phyloP scores from a whole-genome alignment of 2,888 invertebrate genomes.

The Ecdyonurus torrentis region DNA sequence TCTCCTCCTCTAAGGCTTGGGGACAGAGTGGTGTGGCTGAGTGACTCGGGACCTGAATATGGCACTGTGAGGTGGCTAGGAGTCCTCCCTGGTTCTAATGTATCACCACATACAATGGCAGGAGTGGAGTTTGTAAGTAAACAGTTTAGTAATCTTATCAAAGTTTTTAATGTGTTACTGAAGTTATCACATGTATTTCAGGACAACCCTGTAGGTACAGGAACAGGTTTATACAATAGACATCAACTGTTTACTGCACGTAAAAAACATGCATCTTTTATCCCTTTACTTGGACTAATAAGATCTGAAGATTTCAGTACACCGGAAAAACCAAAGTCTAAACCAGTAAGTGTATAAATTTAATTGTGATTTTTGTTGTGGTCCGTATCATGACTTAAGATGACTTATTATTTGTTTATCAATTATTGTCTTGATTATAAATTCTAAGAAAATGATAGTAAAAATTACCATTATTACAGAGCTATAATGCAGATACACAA shows the following conservation, averaged over 20 bases:
- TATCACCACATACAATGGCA: constrained; percentile 21
- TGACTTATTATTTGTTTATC: too few species aligned
- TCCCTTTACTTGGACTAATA: neutral
- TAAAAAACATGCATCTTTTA: constrained; percentile 1
- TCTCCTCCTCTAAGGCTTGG: constrained; percentile 19
- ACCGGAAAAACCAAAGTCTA: neutral
- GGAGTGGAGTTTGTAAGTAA: constrained; percentile 33
- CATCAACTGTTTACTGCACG: neutral
- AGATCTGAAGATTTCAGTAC: neutral
- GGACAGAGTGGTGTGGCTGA: constrained; percentile 29
- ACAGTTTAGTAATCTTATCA: neutral
- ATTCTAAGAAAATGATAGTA: too few species aligned
- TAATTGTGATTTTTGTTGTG: too few species aligned
- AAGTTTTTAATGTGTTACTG: neutral
- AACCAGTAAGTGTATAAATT: neutral
- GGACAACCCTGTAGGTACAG: constrained; percentile 1
- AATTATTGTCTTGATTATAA: too few species aligned
- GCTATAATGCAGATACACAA: too few species aligned
- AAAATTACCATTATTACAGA: too few species aligned
- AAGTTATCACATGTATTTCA: neutral
- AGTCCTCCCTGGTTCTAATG: constrained; percentile 21
- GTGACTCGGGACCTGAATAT: constrained; percentile 18
- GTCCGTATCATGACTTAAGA: too few species aligned
- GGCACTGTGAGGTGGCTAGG: constrained; percentile 31
- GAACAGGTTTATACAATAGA: constrained; percentile 2